A percentile compares a stretch with the other conserved stretches of the same genome.
Conservation (phyloP, 2,888 invertebrate genomes). For the Disparrhopalites patrizii region DNA sequence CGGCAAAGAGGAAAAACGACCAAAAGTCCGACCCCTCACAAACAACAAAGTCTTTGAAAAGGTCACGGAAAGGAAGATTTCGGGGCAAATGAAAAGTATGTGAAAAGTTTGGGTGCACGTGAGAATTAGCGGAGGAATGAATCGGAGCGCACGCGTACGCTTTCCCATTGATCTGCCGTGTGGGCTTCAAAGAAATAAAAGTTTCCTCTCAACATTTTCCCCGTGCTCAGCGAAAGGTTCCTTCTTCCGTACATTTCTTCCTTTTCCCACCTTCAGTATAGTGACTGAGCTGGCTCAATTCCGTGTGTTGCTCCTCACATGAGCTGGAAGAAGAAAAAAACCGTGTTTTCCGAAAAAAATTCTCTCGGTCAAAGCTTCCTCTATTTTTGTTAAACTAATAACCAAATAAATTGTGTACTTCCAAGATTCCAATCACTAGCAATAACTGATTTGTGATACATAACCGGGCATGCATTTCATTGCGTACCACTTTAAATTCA, state of each 20-base stretch:
- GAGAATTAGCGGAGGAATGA: not conserved
- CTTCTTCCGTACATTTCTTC: conserved; percentile 9
- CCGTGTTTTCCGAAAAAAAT: too few species aligned
- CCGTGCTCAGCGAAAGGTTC: conserved; percentile 2
- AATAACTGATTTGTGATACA: too few species aligned
- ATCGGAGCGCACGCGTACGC: conserved; percentile 18
- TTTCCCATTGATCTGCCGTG: conserved; percentile 23
- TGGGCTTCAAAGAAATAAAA: conserved; percentile 3
- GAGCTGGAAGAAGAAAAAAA: too few species aligned
- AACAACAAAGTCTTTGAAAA: too few species aligned
- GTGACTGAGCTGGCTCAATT: conserved; percentile 15
- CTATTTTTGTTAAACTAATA: not conserved
- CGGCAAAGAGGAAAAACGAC: not conserved
- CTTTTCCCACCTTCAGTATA: conserved; percentile 1
- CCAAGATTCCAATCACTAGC: too few species aligned
- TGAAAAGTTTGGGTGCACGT: not conserved
- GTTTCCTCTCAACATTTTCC: conserved; percentile 15
- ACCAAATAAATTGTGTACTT: too few species aligned
- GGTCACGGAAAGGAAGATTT: too few species aligned
- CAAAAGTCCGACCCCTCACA: too few species aligned
- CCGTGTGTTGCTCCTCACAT: conserved; percentile 20
- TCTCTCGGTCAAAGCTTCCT: not conserved
- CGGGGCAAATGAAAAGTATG: not conserved
- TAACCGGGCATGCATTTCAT: too few species aligned
- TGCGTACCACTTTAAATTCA: too few species aligned